These are phyloP conservation scores for Gavia stellata DNA, from an alignment of 2,113 vertebrate species.

Conservation along the genomic window DNA sequence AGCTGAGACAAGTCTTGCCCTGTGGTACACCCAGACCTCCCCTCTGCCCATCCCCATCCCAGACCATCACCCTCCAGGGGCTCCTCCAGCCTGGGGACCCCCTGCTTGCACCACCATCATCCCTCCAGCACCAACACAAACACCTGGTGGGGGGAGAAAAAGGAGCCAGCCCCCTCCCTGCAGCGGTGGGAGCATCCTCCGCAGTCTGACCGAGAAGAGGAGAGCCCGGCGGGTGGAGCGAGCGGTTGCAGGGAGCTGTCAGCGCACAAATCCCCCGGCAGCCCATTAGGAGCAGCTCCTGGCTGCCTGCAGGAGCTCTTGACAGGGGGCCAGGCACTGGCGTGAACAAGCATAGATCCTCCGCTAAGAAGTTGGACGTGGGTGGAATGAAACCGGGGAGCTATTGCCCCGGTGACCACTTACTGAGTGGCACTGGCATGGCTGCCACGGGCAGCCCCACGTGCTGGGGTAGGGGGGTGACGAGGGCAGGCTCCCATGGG, in stretches of 20 bases:
- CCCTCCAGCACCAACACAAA: neutral
- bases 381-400: neutral
- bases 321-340: neutral
- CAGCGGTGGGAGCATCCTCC: neutral
- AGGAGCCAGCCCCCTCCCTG: neutral
- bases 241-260: neutral
- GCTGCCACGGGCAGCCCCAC: neutral
- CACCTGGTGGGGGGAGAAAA: neutral
- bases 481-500: neutral
- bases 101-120: neutral
- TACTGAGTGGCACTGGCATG: accelerated
- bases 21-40: neutral
- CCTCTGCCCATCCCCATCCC: neutral
- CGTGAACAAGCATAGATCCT: neutral
- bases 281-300: conserved; percentile 38
- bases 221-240: neutral
- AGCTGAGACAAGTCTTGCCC: neutral
- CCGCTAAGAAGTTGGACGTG: neutral
- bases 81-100: neutral
- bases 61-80: neutral
- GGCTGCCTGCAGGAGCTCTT: conserved; percentile 33
- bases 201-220: neutral
- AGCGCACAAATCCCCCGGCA: conserved; percentile 18
- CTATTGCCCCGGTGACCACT: neutral
- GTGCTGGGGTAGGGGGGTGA: no score